These are phyloP conservation scores for Numenius arquata DNA, from an alignment of 2,113 vertebrate species.

Conservation along the genomic window DNA sequence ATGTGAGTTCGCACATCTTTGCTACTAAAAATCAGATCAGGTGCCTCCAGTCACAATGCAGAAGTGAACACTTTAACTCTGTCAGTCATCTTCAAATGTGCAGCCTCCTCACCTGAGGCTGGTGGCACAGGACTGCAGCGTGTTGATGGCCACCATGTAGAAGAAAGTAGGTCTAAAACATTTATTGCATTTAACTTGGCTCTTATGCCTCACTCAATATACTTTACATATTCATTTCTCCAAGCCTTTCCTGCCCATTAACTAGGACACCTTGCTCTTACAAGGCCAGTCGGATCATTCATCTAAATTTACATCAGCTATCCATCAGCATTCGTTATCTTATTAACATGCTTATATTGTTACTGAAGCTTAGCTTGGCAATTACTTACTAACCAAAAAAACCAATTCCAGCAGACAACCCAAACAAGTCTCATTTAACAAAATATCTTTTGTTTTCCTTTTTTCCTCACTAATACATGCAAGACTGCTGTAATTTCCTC, in stretches of 20 bases:
- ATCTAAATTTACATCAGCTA: neutral
- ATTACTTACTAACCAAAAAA: neutral
- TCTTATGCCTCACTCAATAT: neutral
- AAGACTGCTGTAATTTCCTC: neutral
- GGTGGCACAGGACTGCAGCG: rapidly evolving
- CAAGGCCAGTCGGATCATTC: neutral
- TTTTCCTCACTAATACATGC: neutral
- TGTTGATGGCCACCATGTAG: neutral
- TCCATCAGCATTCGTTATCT: neutral
- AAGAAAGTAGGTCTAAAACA: neutral
- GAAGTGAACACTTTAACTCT: neutral
- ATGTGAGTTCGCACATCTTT: neutral
- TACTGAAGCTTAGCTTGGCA: neutral
- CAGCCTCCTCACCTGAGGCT: neutral
- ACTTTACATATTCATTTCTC: neutral
- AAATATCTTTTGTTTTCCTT: neutral
- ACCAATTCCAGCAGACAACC: neutral
- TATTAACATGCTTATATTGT: neutral
- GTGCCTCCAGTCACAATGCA: neutral
- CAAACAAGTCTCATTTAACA: neutral
- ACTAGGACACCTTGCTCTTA: neutral
- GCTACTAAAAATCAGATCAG: neutral
- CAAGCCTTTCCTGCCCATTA: neutral
- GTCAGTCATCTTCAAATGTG: neutral
- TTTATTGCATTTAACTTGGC: neutral